A percentile compares a stretch with the other conserved stretches of the same genome.
Conservation (phyloP, 2,888 invertebrate species). For the Empis stercorea region DNA sequence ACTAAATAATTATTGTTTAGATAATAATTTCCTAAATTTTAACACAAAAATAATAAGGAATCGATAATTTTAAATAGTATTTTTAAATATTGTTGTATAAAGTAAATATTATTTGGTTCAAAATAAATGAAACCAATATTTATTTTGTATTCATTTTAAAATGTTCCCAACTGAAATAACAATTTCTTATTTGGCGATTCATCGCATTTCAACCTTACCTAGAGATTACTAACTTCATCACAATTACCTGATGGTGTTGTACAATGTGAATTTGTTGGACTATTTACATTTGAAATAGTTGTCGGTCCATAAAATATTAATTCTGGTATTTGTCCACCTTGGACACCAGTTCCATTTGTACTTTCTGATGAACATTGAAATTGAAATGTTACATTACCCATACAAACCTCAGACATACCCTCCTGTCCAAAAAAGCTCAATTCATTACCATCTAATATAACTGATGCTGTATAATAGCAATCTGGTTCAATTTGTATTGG, state of each 20-base stretch:
- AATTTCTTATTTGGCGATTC: too few species aligned
- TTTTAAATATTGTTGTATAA: too few species aligned
- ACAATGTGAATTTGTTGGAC: conserved; percentile 31
- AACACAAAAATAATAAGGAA: too few species aligned
- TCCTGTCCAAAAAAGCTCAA: conserved; percentile 95
- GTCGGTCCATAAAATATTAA: conserved; percentile 88
- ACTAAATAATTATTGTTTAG: too few species aligned
- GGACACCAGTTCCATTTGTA: conserved; percentile 94
- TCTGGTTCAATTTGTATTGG: conserved; percentile 84
- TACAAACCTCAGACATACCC: conserved; percentile 86
- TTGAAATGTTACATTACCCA: conserved; percentile 89
- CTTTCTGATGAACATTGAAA: conserved; percentile 95
- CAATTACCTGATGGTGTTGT: conserved; percentile 18
- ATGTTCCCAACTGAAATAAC: too few species aligned
- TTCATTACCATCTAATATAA: conserved; percentile 83
- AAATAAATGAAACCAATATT: too few species aligned
- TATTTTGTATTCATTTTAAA: too few species aligned
- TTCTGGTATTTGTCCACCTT: conserved; percentile 95
- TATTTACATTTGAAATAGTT: conserved; percentile 35
- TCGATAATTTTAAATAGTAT: too few species aligned
- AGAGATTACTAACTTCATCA: conserved; percentile 3
- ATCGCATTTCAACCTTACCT: not conserved
- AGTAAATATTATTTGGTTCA: too few species aligned
- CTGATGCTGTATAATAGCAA: conserved; percentile 90
- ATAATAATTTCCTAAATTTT: too few species aligned